Conservation (phyloP, 1,140 invertebrate genomes). For the Panagrolaimus sp. region DNA sequence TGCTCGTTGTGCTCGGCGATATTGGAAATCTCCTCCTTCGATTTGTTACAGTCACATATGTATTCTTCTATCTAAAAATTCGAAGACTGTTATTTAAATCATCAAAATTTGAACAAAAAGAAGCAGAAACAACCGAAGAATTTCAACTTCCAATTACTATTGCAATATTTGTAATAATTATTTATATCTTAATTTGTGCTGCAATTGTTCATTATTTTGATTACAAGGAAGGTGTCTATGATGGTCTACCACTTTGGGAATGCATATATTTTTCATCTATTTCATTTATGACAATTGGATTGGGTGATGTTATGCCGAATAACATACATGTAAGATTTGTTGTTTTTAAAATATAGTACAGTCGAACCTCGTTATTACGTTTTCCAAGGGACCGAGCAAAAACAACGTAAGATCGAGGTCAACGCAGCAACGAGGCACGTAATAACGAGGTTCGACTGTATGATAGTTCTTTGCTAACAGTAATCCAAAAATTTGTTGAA, state of each 20-base stretch:
- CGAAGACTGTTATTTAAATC: constrained; percentile 4
- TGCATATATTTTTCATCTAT: constrained; percentile 13
- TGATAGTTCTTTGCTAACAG: too few species aligned
- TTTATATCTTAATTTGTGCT: constrained; percentile 13
- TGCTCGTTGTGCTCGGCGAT: constrained; percentile 36
- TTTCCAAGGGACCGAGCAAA: too few species aligned
- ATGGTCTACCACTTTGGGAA: constrained; percentile 1
- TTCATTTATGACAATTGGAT: constrained; percentile 23
- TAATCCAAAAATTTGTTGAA: too few species aligned
- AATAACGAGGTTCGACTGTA: too few species aligned
- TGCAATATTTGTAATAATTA: background rate
- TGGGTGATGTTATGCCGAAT: constrained; percentile 41
- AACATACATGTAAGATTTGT: constrained; percentile 28
- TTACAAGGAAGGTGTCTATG: background rate
- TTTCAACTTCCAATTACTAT: constrained; percentile 13
- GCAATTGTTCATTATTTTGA: background rate
- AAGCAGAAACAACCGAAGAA: too few species aligned
- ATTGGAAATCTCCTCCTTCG: constrained; percentile 29
- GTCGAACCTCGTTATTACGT: too few species aligned
- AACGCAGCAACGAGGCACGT: too few species aligned
- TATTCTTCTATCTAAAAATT: constrained; percentile 16
- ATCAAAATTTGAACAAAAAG: constrained; percentile 16
- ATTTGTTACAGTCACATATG: constrained; percentile 23
- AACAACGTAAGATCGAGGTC: too few species aligned
- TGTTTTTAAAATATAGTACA: too few species aligned